Evolutionary conservation across 2,113 vertebrate genomes (phyloP), one percentile per base, ranked within the genome.

Genomic region (Oreocharis arfaki): DNA sequence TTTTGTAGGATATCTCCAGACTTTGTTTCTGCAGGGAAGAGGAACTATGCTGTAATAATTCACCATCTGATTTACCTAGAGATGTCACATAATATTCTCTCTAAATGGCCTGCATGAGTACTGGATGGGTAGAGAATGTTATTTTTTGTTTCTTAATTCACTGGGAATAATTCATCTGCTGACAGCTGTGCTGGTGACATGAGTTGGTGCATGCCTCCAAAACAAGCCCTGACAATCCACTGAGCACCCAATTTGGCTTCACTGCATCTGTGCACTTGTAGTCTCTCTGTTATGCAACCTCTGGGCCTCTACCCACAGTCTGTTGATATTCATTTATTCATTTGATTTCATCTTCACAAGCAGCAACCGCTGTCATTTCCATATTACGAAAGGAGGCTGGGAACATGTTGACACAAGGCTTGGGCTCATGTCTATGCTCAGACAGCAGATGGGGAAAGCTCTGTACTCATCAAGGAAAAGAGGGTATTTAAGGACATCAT

Each of bases 261-360:
- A 3, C n/a, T 55, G 93, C 93, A 74, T 94, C 87, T 90, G 90
- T 95, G 94, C 92, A 35, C 90, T 94, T 84, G 65, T 59, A 78
- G 80, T 63, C 5, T 4, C 65, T 93, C 76, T 83, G 89, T 93
- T 95, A 91, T 7, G 63, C 90, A 93, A 97, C 90, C 89, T 75
- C 91, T 88, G 84, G 57, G 93, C 79, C 77, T 79, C 92, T 85
- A 73, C 91, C 77, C 92, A 33, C 80, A 87, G 92, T 87, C 96
- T 93, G 84, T 80, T 97, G 96, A 84, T 82, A 64, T 96, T 96
- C 94, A 90, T 95, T 96, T 96, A 96, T 97, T 97, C 96, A 77
- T 94, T 93, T 93, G 95, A 83, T 97, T 96, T 78, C 87, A 83
- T 85, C 90, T 78, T 71, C 28, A 13, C 69, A 76, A 84, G 84